Conservation (phyloP, 1,140 invertebrate genomes). For the Drosophila paulistorum region DNA sequence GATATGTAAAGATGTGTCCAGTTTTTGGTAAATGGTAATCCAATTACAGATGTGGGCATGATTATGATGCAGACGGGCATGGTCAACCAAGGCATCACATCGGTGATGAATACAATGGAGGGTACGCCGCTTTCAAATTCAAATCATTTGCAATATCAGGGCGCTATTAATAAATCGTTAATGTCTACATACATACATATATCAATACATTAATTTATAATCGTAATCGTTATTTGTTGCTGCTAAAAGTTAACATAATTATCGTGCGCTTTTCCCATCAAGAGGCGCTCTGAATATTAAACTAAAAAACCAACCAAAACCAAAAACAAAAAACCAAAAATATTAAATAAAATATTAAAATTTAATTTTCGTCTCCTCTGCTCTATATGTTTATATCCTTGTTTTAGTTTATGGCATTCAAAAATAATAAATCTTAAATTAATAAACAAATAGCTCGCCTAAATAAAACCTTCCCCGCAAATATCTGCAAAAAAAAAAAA, state of each 20-base stretch:
- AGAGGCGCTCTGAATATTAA: slow-evolving; percentile 19
- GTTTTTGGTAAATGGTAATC: slow-evolving; percentile 58
- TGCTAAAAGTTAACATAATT: slow-evolving; percentile 50
- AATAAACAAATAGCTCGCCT: slow-evolving; percentile 38
- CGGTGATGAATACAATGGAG: slow-evolving; percentile 90
- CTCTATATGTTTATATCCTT: slow-evolving; percentile 45
- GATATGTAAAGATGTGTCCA: slow-evolving; percentile 40
- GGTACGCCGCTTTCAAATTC: slow-evolving; percentile 86
- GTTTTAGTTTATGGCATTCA: slow-evolving; percentile 38
- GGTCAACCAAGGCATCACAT: slow-evolving; percentile 92
- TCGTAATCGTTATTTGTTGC: slow-evolving; percentile 54
- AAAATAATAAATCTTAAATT: slow-evolving; percentile 8
- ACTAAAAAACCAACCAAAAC: slow-evolving; percentile 9
- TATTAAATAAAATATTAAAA: neutral
- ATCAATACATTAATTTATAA: slow-evolving; percentile 33
- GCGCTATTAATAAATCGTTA: slow-evolving; percentile 6
- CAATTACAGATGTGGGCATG: slow-evolving; percentile 95
- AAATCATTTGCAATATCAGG: slow-evolving; percentile 39
- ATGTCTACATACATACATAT: too few species aligned
- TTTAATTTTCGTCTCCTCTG: neutral
- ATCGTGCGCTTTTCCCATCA: slow-evolving; percentile 20
- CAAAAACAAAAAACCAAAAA: neutral
- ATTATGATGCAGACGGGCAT: slow-evolving; percentile 97
- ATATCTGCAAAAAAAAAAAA: slow-evolving; percentile 5
- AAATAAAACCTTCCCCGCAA: slow-evolving; percentile 16